Conservation (phyloP, 2,888 invertebrate genomes). For the Aporophyla lueneburgensis region DNA sequence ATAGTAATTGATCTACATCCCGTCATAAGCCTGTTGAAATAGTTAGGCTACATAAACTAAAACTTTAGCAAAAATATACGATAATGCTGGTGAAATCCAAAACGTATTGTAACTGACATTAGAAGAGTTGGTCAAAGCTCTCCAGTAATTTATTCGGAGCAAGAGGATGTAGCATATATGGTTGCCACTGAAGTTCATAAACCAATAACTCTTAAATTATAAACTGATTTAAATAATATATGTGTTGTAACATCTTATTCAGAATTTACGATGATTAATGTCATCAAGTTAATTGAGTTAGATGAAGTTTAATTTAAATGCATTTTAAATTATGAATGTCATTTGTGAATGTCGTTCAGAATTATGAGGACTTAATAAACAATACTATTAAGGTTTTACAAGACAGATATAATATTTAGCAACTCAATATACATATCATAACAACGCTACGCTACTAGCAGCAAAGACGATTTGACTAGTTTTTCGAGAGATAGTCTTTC, state of each 20-base stretch:
- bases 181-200: constrained; percentile 42
- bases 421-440: neutral
- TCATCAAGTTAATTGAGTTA: constrained; percentile 25
- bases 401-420: neutral
- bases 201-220: constrained; percentile 7
- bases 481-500: neutral
- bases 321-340: constrained; percentile 43
- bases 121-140: constrained; percentile 48
- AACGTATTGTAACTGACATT: constrained; percentile 21
- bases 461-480: neutral
- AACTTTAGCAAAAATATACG: constrained; percentile 14
- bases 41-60: constrained; percentile 6
- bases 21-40: constrained; percentile 2
- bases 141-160: constrained; percentile 50
- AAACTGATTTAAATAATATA: constrained; percentile 22
- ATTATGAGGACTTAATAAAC: neutral
- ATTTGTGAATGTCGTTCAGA: constrained; percentile 30
- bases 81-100: constrained; percentile 13
- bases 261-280: constrained; percentile 35
- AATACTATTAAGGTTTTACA: neutral
- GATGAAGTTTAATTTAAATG: constrained; percentile 40
- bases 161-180: constrained; percentile 51
- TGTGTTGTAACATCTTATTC: constrained; percentile 9
- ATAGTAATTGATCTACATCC: neutral
- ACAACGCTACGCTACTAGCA: neutral